Percentiles rank a stretch among this genome's conserved stretches.
Conservation (phyloP, 2,888 invertebrate species). For the Hypselothyrea guttata region DNA sequence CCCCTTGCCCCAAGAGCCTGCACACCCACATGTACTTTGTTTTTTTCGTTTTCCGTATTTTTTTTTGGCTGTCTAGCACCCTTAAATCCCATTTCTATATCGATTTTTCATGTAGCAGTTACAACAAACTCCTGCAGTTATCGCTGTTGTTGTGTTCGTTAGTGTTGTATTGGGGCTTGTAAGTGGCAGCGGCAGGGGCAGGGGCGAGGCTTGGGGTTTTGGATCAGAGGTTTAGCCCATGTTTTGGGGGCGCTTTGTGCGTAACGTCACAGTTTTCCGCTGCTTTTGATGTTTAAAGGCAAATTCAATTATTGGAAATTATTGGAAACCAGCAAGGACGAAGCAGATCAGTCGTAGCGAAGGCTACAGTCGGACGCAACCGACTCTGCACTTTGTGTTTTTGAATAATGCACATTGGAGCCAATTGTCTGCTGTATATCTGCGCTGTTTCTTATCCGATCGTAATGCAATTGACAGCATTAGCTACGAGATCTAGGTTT, state of each 20-base stretch:
- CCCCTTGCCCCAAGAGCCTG: neutral
- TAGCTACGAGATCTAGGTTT: no score
- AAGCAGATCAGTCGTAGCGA: no score
- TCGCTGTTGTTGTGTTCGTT: neutral
- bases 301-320: slow-evolving; percentile 54
- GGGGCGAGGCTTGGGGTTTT: neutral
- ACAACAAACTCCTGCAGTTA: slow-evolving; percentile 55
- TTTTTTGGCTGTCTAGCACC: slow-evolving; percentile 57
- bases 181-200: neutral
- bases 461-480: no score
- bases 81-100: slow-evolving; percentile 76
- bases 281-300: slow-evolving; percentile 17
- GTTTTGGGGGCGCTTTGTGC: neutral
- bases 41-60: neutral
- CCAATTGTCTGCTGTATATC: no score
- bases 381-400: no score
- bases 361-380: no score
- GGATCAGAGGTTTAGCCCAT: neutral
- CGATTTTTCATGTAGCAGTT: slow-evolving; percentile 73
- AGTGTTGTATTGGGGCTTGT: no score
- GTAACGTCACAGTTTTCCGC: slow-evolving; percentile 48
- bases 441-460: no score
- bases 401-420: no score
- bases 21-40: neutral
- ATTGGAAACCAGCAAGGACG: no score